Base-by-base conservation (phyloP, 2,797 vertebrate genomes). In the Masticophis lateralis region DNA sequence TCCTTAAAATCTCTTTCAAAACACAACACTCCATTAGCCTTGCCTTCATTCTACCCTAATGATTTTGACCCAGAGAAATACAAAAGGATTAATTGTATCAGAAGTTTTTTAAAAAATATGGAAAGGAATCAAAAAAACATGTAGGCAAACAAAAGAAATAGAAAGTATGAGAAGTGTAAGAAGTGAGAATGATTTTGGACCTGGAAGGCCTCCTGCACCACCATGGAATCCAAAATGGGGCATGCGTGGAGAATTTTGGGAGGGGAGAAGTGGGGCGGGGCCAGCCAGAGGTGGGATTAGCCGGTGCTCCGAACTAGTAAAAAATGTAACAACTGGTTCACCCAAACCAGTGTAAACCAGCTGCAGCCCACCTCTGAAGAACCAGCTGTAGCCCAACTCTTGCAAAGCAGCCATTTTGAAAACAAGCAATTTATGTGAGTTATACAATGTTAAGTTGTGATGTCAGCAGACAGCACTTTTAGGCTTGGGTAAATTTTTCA, bases 161-260 rank as follows among this genome's bases (percentile, higher is more conserved):
- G 66, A 83, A 13, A 11, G 22, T n/a, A 93, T 53, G 90, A 92
- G 4, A 37, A 47, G 1, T 95, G 90, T 94, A 92, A 96, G 87
- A 97, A 95, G 90, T 94, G 89, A 95, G 53, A 94, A 96, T 86
- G 0, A 92, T 83, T 51, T 51, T 51, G 51, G 51, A 10, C 51
- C 51, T 51, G 9, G 51, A 51, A 51, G 51, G 51, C 51, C 51
- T 53, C 51, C 51, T 53, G 9, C 51, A 53, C 51, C 51, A 51
- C 51, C 8, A 51, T 51, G 51, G 51, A 51, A 51, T 51, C 51
- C 51, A 53, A 53, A 53, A 10, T 53, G 51, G 51, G 51, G 51
- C 51, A 53, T 10, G 8, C 51, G 9, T 1, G 51, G 51, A 10
- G 9, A 10, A 9, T 53, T 9, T 9, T 53, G 51, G 9, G 51